Evolutionary conservation across 1,140 invertebrate genomes (phyloP).

Genomic region (Apocrypta bakeri): DNA sequence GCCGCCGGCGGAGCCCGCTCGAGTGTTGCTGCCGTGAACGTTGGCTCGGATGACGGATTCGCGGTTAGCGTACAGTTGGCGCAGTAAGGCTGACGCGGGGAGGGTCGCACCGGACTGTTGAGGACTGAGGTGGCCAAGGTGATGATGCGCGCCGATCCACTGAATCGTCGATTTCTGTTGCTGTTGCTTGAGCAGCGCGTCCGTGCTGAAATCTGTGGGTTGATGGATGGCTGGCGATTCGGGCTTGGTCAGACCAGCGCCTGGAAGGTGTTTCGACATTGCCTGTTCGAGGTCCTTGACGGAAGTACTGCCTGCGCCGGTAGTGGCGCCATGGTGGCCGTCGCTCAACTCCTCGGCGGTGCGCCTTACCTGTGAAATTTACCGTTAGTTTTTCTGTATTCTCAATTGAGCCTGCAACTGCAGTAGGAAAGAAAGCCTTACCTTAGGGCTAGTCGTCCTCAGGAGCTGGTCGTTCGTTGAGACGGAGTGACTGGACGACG

Average conservation of each 20-base stretch:
- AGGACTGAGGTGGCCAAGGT: slow-evolving; percentile 78
- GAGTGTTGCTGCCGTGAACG: slow-evolving; percentile 82
- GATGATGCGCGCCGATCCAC: slow-evolving; percentile 91
- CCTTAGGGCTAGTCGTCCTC: slow-evolving; percentile 71
- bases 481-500: slow-evolving; percentile 75
- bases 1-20: slow-evolving; percentile 68
- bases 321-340: slow-evolving; percentile 65
- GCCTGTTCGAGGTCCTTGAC: slow-evolving; percentile 95
- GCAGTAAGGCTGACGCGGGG: slow-evolving; percentile 88
- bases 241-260: slow-evolving; percentile 77
- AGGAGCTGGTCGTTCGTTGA: slow-evolving; percentile 66
- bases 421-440: slow-evolving; percentile 47
- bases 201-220: slow-evolving; percentile 90
- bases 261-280: slow-evolving; percentile 95
- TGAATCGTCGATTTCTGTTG: slow-evolving; percentile 92
- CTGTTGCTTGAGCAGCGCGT: slow-evolving; percentile 87
- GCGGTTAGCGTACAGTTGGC: slow-evolving; percentile 92
- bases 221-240: slow-evolving; percentile 77
- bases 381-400: background rate
- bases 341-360: slow-evolving; percentile 42
- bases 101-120: slow-evolving; percentile 78
- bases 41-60: slow-evolving; percentile 95
- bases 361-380: slow-evolving; percentile 14
- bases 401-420: background rate
- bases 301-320: slow-evolving; percentile 75